Conservation (phyloP, 2,888 invertebrate species). For the Drosophila demipolita region DNA sequence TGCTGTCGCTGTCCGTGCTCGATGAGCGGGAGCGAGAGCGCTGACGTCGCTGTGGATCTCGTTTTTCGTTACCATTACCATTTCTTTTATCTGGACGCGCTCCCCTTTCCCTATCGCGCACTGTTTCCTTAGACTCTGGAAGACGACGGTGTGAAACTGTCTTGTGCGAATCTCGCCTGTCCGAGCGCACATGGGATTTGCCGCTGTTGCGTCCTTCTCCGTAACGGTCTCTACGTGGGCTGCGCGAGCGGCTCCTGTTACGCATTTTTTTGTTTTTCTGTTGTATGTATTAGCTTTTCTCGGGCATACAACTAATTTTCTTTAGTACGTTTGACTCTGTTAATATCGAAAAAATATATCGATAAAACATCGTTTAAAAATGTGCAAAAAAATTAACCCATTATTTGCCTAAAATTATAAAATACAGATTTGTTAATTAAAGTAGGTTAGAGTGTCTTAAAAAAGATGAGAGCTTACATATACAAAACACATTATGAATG, state of each 20-base stretch:
- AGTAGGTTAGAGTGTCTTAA: background rate
- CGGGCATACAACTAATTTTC: slow-evolving; percentile 1
- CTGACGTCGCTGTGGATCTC: slow-evolving; percentile 4
- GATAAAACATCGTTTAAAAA: slow-evolving; percentile 11
- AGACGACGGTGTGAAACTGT: slow-evolving; percentile 2
- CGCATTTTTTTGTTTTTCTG: slow-evolving; percentile 39
- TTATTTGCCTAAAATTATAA: background rate
- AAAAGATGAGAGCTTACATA: background rate
- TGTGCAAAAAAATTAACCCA: background rate
- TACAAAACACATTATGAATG: background rate
- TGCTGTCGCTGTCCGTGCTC: slow-evolving; percentile 42
- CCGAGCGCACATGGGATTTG: slow-evolving; percentile 21
- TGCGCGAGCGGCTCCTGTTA: slow-evolving; percentile 57
- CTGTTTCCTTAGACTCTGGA: slow-evolving; percentile 22
- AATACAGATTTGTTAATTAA: background rate
- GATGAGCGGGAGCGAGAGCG: slow-evolving; percentile 43
- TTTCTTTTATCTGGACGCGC: slow-evolving; percentile 16
- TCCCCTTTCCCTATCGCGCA: slow-evolving; percentile 25
- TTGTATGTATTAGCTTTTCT: background rate
- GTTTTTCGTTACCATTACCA: slow-evolving; percentile 10
- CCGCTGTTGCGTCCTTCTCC: slow-evolving; percentile 20
- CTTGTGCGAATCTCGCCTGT: slow-evolving; percentile 32
- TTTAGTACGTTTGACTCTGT: slow-evolving; percentile 44
- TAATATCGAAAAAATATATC: slow-evolving; percentile 21
- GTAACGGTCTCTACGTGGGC: slow-evolving; percentile 42